Evolutionary conservation across 2,888 invertebrate genomes (phyloP).

Genomic region (Invenusta paracnida): DNA sequence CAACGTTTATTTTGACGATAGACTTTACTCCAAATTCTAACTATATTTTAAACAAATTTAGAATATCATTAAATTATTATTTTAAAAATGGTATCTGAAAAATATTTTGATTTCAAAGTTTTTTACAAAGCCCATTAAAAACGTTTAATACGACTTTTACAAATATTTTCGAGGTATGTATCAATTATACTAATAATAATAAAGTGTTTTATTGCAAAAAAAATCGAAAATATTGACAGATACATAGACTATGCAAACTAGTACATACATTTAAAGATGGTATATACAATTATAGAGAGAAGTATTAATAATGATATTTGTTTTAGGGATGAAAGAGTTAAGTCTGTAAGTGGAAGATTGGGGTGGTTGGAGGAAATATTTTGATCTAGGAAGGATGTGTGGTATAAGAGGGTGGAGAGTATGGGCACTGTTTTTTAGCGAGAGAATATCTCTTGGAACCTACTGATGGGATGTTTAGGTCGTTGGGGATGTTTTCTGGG

Average conservation of each 20-base stretch:
- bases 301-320: not conserved
- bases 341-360: not conserved
- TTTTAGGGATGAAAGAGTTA: conserved; percentile 14
- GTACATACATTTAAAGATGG: not conserved
- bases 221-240: not conserved
- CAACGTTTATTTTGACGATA: no score
- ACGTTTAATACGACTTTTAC: no score
- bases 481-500: conserved; percentile 6
- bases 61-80: no score
- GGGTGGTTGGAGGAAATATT: conserved; percentile 7
- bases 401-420: not conserved
- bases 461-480: not conserved
- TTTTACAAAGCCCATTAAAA: no score
- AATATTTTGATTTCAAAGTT: no score
- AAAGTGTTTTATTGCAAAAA: conserved; percentile 7
- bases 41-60: no score
- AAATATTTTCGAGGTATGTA: no score
- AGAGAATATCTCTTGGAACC: conserved; percentile 3
- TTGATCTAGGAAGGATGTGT: conserved; percentile 17
- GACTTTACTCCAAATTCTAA: no score
- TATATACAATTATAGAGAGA: not conserved
- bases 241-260: not conserved
- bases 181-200: conserved; percentile 1
- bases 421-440: not conserved
- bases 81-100: no score